Base-by-base conservation (phyloP, 2,113 vertebrate species). In the Phodopus roborovskii region DNA sequence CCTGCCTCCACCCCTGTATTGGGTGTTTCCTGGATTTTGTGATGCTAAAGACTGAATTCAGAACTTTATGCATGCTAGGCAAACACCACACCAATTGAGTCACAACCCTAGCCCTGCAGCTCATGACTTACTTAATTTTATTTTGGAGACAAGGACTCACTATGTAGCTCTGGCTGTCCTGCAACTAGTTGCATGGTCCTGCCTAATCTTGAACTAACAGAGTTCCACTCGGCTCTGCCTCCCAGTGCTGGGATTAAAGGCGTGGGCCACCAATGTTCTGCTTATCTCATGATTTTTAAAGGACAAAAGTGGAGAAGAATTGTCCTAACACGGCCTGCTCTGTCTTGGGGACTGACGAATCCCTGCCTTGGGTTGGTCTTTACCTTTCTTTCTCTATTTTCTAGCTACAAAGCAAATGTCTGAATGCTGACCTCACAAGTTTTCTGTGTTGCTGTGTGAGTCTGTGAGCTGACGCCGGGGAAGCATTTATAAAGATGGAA, bases 251-350 rank as follows among this genome's bases (percentile, higher is more conserved):
- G 56, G 33, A 39, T 39, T 60, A 28, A 82, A 82, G 79, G 19
- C 0, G 1, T 60, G 22, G 24, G 16, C 36, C 79, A 82, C n/a
- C 22, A 82, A 82, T 36, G 28, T 3, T 36, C 16, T 22, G 16
- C 11, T 26, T 79, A 58, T 82, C n/a, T 93, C 68, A 62, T 93
- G 30, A 83, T 74, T 91, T 90, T 88, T 91, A 68, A 91, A 39
- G 84, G 50, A 48, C 9, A 39, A 92, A 87, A 84, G 56, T 74
- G 20, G 39, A 78, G 79, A 94, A 36, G 17, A 84, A 85, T 42
- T 39, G 10, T 13, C n/a, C 85, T 91, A 42, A 50, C n/a, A 39
- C 17, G 24, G 30, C 88, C 62, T 74, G 16, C 28, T 83, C 10
- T 45, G 45, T 16, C 26, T 39, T 82, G 56, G 30, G 26, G 45